Base-by-base conservation (phyloP, 1,140 invertebrate species). In the Tribolium madens region DNA sequence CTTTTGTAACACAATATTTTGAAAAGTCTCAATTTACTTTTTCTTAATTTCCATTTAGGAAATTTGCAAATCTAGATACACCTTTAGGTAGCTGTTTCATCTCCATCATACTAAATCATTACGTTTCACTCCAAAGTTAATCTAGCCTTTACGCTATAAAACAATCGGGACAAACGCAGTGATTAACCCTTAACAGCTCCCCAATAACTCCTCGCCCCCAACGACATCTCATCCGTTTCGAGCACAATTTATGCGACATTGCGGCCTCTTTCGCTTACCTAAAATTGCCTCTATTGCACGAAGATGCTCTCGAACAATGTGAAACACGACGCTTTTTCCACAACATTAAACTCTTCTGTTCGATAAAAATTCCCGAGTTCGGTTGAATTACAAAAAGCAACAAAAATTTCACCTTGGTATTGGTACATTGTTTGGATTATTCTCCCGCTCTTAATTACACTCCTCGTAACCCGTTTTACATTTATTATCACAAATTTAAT, bases 241-340 rank as follows among this genome's bases (percentile, higher is more conserved):
- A 18, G 52, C 18, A 64, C 57, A 64, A 64, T 64, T 64, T 64
- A 64, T 33, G 57, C 57, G 52, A 12, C 17, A 12, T 14, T 64
- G 57, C 9, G 57, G 26, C 57, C n/a, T 21, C 26, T 64, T 64
- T 64, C 57, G 57, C 57, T 33, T 18, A 64, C 57, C 57, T 64
- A 64, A 64, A 64, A 64, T 64, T 64, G 57, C 21, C 57, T 33
- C 26, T 33, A 33, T 26, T 26, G 57, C 14, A 12, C 2, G 26
- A 33, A 64, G 57, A 64, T 33, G 57, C 57, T 64, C 26, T 64
- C 57, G 57, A 64, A 64, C 57, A 64, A 64, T 64, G 57, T 33
- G 57, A 64, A 64, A 64, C 57, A 64, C 57, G 57, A 64, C 57
- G 57, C 26, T 33, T 33, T 64, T 64, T 64, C 53, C 57, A 14